Percentiles rank a stretch among this genome's conserved stretches.
Evolutionary conservation across 1,140 invertebrate species (phyloP).

Genomic region (Pararge aegeria): DNA sequence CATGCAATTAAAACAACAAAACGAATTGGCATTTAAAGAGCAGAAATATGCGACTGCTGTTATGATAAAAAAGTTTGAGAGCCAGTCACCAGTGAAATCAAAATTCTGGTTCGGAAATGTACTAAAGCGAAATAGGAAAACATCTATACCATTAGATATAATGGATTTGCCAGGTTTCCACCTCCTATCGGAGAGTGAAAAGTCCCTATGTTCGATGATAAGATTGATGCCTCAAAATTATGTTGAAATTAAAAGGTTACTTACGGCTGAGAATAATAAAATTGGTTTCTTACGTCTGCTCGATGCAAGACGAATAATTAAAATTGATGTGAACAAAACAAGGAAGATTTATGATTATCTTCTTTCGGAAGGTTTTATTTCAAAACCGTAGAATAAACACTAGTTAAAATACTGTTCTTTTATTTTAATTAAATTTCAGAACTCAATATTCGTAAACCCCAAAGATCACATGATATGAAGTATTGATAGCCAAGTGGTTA

Average conservation of each 20-base stretch:
- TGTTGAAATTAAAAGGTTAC: conserved; percentile 86
- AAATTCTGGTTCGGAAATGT: conserved; percentile 37
- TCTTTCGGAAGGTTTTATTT: conserved; percentile 85
- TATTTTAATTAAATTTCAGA: conserved; percentile 5
- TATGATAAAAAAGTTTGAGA: conserved; percentile 62
- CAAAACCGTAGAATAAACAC: conserved; percentile 28
- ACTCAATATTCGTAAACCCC: no score
- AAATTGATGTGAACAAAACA: conserved; percentile 97
- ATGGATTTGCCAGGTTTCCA: conserved; percentile 89
- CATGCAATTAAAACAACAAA: conserved; percentile 82
- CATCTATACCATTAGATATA: conserved; percentile 85
- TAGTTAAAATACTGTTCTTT: conserved; percentile 1
- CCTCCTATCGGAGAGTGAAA: conserved; percentile 86
- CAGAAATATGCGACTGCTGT: conserved; percentile 69
- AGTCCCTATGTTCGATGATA: conserved; percentile 86
- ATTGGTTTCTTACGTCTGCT: conserved; percentile 86
- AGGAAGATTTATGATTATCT: conserved; percentile 93
- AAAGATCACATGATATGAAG: no score
- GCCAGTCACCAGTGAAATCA: conserved; percentile 47
- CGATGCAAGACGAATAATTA: conserved; percentile 90
- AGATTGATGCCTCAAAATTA: conserved; percentile 89
- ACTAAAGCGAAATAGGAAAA: conserved; percentile 42
- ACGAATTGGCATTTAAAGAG: conserved; percentile 81
- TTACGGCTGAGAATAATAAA: conserved; percentile 89
- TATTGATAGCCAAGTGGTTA: no score